These are phyloP conservation scores for Sussaba pulchella DNA, from an alignment of 2,888 invertebrate species.

Conservation along the genomic window DNA sequence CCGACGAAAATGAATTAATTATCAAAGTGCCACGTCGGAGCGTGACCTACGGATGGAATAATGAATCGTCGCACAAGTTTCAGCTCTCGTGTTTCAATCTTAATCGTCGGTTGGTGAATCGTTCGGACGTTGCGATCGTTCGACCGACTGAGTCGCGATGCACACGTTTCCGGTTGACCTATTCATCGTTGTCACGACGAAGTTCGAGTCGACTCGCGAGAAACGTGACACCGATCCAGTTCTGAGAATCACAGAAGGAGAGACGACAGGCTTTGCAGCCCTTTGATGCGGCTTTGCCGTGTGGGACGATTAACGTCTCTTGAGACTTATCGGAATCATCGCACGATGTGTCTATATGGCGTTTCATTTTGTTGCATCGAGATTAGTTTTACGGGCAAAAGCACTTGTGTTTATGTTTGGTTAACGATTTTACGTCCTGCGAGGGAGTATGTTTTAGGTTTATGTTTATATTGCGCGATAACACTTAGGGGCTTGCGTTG, in stretches of 20 bases:
- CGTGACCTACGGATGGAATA: neutral
- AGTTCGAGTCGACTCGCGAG: constrained; percentile 27
- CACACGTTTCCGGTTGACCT: constrained; percentile 46
- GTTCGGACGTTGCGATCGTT: neutral
- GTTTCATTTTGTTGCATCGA: constrained; percentile 27
- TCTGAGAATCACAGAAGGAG: constrained; percentile 58
- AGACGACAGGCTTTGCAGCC: constrained; percentile 30
- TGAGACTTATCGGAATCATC: constrained; percentile 66
- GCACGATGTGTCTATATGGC: constrained; percentile 36
- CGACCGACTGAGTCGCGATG: neutral
- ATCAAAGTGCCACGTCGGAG: neutral
- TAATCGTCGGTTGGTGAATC: constrained; percentile 10
- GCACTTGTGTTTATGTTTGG: constrained; percentile 40
- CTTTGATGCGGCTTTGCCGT: constrained; percentile 26
- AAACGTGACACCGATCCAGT: constrained; percentile 63
- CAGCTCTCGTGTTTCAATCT: neutral
- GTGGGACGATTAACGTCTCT: constrained; percentile 52
- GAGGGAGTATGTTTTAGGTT: neutral
- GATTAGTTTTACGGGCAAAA: constrained; percentile 21
- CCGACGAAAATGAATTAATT: neutral
- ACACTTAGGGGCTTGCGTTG: constrained; percentile 29
- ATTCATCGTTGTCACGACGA: constrained; percentile 57
- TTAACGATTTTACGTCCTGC: constrained; percentile 19
- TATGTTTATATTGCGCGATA: constrained; percentile 42
- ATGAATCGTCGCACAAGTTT: neutral